Conservation (phyloP, 2,113 vertebrate genomes). For the Platichthys flesus region DNA sequence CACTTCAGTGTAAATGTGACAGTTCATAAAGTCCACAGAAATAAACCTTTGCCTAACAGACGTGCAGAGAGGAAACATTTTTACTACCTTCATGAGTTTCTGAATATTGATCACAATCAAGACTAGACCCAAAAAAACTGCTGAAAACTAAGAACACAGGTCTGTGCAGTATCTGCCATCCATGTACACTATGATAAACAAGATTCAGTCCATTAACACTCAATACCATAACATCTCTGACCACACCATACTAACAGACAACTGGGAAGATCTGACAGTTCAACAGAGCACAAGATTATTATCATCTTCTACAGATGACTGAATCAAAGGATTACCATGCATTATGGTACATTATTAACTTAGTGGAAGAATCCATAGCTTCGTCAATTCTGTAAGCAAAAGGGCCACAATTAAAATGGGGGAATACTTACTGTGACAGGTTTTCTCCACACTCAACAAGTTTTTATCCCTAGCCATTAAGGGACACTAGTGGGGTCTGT, state of each 20-base stretch:
- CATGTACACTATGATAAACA: constrained; percentile 3
- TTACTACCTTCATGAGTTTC: neutral
- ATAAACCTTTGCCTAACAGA: neutral
- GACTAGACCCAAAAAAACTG: neutral
- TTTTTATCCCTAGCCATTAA: constrained; percentile 28
- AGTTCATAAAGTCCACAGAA: neutral
- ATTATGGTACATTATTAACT: constrained; percentile 52
- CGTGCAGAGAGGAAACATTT: neutral
- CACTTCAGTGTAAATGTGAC: neutral
- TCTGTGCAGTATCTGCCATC: neutral
- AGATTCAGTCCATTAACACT: neutral
- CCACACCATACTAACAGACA: constrained; percentile 16
- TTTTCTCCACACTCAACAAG: constrained; percentile 75
- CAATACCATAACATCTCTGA: neutral
- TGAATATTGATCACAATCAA: constrained; percentile 2
- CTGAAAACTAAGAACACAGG: neutral
- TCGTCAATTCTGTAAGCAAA: constrained; percentile 32
- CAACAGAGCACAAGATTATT: constrained; percentile 26
- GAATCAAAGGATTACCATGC: constrained; percentile 54
- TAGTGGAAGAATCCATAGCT: constrained; percentile 25
- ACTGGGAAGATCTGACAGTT: constrained; percentile 3
- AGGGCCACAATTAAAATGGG: constrained; percentile 75
- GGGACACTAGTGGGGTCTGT: constrained; percentile 42
- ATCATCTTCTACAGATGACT: neutral
- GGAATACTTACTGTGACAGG: constrained; percentile 81